Base-by-base conservation (phyloP, 2,888 invertebrate genomes). In the Crocallis elinguaria region DNA sequence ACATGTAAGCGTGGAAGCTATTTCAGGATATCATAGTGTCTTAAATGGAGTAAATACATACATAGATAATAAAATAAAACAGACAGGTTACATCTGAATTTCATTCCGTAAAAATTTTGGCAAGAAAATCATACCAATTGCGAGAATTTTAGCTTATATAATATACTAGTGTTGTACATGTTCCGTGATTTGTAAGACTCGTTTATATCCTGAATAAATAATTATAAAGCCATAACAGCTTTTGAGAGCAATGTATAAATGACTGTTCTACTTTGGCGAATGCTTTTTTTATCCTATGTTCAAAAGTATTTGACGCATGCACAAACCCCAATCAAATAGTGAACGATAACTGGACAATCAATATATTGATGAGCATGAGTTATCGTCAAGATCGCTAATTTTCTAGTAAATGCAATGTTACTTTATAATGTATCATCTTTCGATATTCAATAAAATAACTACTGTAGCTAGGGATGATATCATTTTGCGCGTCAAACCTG, bases 401-500 rank as follows among this genome's bases (percentile, higher is more conserved):
- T 33, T 48, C 53, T 49, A 52, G 1, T 41, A 29, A 56, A 48
- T 50, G 49, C 51, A 57, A 52, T 17, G 60, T 64, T 62, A 51
- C 63, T 58, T 59, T 59, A 11, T 29, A 11, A 27, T 16, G 1
- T 7, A 17, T 21, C 17, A 8, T 39, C 39, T 30, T 33, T 41
- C 35, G 27, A 33, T 25, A 64, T 64, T 19, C 33, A 35, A 14
- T 16, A 41, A 45, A 63, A 67, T 61, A 64, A 64, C 79, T 77
- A 78, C 77, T 66, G 71, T 64, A 69, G 69, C 67, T 66, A 62
- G 65, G 64, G 71, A 51, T 55, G 45, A 70, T 73, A 68, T 66
- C 62, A 72, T 74, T 71, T 67, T 72, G 65, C 81, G 75, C 80
- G 69, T 84, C 89, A 88, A 88, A 91, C 91, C 91, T 91, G 86